phyloP scores from a whole-genome alignment of 2,113 vertebrate species.

The Rhabdornis inornatus region DNA sequence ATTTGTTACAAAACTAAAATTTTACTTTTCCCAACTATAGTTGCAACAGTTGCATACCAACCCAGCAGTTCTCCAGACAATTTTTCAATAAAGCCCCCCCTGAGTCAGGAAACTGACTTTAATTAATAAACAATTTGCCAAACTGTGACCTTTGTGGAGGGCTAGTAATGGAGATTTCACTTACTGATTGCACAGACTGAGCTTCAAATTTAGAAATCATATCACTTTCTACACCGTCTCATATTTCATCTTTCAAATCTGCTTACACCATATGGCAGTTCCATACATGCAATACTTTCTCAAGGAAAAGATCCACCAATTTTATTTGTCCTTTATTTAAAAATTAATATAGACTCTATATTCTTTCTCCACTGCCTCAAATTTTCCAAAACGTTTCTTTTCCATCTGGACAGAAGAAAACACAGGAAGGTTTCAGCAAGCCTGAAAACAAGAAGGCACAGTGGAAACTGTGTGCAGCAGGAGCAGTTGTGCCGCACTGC shows the following conservation, averaged over 20 bases:
- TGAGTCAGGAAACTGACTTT: not conserved
- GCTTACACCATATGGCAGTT: not conserved
- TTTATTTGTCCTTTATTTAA: not conserved
- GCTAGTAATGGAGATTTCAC: not conserved
- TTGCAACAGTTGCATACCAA: fast-evolving
- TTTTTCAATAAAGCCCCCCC: not conserved
- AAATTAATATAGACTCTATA: not conserved
- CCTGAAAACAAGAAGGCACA: not conserved
- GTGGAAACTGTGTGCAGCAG: not conserved
- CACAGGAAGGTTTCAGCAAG: not conserved
- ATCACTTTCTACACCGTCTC: not conserved
- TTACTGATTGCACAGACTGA: not conserved
- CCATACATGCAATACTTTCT: not conserved
- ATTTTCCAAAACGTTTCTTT: not conserved
- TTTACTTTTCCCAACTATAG: not conserved
- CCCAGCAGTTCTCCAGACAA: not conserved
- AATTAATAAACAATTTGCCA: not conserved
- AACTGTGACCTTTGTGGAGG: not conserved
- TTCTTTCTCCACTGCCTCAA: not conserved
- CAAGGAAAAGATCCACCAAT: not conserved
- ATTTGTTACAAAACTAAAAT: not conserved
- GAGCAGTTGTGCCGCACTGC: not conserved
- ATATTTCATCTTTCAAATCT: not conserved
- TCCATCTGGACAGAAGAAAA: not conserved
- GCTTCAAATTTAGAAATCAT: slow-evolving; percentile 15